phyloP scores from a whole-genome alignment of 2,113 vertebrate species.

The Nerophis ophidion region DNA sequence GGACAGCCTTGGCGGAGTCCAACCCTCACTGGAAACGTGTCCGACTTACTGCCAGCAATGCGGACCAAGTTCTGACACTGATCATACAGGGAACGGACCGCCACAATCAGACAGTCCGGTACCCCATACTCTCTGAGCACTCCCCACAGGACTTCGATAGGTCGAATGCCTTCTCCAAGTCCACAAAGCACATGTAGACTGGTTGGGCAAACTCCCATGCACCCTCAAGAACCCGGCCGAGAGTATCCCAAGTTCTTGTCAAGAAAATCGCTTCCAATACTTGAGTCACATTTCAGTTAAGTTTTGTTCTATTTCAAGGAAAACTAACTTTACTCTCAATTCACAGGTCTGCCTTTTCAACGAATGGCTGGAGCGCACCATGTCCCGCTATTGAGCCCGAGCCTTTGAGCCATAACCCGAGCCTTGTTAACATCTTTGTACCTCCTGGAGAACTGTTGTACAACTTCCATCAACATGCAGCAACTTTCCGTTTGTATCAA shows the following conservation, averaged over 20 bases:
- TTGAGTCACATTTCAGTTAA: neutral
- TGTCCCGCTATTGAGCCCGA: slow-evolving; percentile 44
- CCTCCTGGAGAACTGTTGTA: neutral
- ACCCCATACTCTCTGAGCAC: too few relatives aligned
- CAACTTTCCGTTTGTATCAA: slow-evolving; percentile 19
- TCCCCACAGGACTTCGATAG: too few relatives aligned
- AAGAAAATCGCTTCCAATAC: neutral
- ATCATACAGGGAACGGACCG: too few relatives aligned
- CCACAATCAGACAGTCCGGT: too few relatives aligned
- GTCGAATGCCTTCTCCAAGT: too few relatives aligned
- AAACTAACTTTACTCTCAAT: neutral
- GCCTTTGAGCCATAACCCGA: neutral
- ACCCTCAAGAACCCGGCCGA: too few relatives aligned
- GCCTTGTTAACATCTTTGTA: neutral
- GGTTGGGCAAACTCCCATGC: too few relatives aligned
- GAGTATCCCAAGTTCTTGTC: neutral
- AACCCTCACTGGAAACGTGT: too few relatives aligned
- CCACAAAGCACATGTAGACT: too few relatives aligned
- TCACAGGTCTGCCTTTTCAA: slow-evolving; percentile 58
- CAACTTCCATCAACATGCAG: slow-evolving; percentile 9
- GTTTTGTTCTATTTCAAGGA: neutral
- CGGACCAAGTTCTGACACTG: too few relatives aligned
- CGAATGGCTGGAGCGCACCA: slow-evolving; percentile 50
- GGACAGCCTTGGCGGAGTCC: too few relatives aligned
- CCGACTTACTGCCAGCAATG: too few relatives aligned